A percentile compares a stretch with the other conserved stretches of the same genome.
These are phyloP conservation scores for Urocolius indicus DNA, from an alignment of 2,113 vertebrate species.

Conservation along the genomic window DNA sequence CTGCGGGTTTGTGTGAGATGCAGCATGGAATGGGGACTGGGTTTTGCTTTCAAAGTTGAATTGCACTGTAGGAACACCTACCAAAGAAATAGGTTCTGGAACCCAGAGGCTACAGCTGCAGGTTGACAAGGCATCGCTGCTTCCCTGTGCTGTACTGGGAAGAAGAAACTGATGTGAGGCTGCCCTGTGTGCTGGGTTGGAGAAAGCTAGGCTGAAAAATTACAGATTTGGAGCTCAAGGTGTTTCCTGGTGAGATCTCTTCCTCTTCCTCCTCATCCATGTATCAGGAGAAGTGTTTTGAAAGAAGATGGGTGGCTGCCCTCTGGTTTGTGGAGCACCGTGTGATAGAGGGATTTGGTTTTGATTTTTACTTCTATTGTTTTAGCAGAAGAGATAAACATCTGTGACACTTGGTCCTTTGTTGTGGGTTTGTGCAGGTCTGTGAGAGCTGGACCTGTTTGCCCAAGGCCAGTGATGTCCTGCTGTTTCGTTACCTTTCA, in stretches of 20 bases:
- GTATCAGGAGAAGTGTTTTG: neutral
- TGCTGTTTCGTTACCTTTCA: neutral
- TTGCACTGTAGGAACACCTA: accelerated
- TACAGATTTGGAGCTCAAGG: neutral
- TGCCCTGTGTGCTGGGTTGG: neutral
- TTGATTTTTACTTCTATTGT: neutral
- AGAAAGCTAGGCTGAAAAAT: neutral
- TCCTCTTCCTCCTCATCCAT: neutral
- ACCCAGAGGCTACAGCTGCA: neutral
- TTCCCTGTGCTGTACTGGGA: neutral
- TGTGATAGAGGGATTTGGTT: accelerated
- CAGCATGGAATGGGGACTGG: neutral
- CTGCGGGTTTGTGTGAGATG: neutral
- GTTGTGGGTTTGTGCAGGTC: neutral
- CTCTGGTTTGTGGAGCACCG: neutral
- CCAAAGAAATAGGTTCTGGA: neutral
- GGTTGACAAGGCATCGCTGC: neutral
- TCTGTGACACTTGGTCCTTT: neutral
- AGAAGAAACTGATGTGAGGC: neutral
- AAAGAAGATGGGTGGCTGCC: neutral
- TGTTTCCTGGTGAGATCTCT: neutral
- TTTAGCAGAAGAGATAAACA: neutral
- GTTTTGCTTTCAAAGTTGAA: neutral
- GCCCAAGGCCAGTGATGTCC: neutral
- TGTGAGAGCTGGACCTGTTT: neutral